Conservation (phyloP, 1,140 invertebrate genomes). For the Hermetia illucens region DNA sequence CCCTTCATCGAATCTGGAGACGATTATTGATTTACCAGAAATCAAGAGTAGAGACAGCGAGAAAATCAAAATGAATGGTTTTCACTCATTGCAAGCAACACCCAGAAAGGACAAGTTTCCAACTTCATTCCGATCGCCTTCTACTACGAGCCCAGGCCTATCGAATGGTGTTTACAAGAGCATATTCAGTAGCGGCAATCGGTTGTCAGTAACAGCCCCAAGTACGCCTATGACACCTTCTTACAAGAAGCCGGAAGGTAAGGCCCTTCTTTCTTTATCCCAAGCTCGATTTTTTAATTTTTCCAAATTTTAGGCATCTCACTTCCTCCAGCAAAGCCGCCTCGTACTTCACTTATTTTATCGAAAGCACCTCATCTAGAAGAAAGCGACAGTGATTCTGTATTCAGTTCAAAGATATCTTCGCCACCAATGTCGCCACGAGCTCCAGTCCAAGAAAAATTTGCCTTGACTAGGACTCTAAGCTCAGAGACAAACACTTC, state of each 20-base stretch:
- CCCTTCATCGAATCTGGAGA: conserved; percentile 28
- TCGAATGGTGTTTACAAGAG: too few relatives aligned
- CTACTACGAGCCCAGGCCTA: too few relatives aligned
- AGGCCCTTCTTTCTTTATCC: too few relatives aligned
- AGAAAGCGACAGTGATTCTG: conserved; percentile 75
- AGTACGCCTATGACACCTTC: too few relatives aligned
- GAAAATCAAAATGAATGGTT: conserved; percentile 18
- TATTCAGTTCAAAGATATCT: conserved; percentile 55
- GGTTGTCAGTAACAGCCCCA: too few relatives aligned
- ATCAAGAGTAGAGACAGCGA: conserved; percentile 51
- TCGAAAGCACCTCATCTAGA: conserved; percentile 28
- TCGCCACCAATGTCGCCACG: conserved; percentile 17
- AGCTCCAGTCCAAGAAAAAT: conserved; percentile 31
- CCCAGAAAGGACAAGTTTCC: too few relatives aligned
- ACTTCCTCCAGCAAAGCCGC: conserved; percentile 24
- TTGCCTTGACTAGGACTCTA: conserved; percentile 36
- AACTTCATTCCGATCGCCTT: too few relatives aligned
- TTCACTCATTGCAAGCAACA: too few relatives aligned
- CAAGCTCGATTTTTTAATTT: too few relatives aligned
- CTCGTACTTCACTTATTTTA: conserved; percentile 24
- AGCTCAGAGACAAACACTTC: conserved; percentile 46
- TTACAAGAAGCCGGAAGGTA: too few relatives aligned
- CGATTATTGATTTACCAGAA: conserved; percentile 56
- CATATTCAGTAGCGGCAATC: too few relatives aligned
- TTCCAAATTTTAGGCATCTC: too few relatives aligned